Conservation (phyloP, 2,888 invertebrate species). For the Thalpophila matura region DNA sequence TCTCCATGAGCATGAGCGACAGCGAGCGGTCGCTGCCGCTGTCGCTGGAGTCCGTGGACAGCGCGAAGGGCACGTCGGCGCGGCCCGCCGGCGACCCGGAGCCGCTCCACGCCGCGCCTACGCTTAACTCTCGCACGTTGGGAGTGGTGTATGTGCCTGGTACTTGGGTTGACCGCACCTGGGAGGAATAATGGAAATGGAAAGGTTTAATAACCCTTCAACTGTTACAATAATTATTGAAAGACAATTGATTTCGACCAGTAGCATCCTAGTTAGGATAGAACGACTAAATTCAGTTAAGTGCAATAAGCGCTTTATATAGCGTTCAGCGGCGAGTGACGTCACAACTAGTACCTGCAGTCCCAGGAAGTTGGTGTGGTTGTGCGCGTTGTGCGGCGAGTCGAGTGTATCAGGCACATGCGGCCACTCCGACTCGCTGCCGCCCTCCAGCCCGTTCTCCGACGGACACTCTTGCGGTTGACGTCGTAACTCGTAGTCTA, state of each 20-base stretch:
- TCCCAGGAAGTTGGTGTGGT: slow-evolving; percentile 90
- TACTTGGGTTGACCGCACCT: slow-evolving; percentile 59
- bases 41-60: slow-evolving; percentile 98
- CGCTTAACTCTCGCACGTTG: slow-evolving; percentile 83
- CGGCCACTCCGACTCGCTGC: slow-evolving; percentile 93
- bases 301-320: too few species aligned
- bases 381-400: slow-evolving; percentile 91
- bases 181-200: background rate
- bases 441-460: slow-evolving; percentile 89
- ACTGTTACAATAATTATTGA: too few species aligned
- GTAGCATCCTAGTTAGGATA: too few species aligned
- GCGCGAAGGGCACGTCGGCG: slow-evolving; percentile 92
- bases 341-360: slow-evolving; percentile 84
- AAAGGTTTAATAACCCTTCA: too few species aligned
- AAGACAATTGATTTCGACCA: too few species aligned
- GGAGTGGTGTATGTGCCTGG: slow-evolving; percentile 90
- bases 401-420: slow-evolving; percentile 90
- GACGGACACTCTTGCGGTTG: slow-evolving; percentile 91
- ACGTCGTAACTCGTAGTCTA: slow-evolving; percentile 94
- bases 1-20: slow-evolving; percentile 94
- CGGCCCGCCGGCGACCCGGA: slow-evolving; percentile 95
- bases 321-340: too few species aligned
- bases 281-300: too few species aligned
- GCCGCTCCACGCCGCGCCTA: slow-evolving; percentile 88
- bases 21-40: slow-evolving; percentile 97